Conservation (phyloP, 2,113 vertebrate genomes). For the Scolopax mira region DNA sequence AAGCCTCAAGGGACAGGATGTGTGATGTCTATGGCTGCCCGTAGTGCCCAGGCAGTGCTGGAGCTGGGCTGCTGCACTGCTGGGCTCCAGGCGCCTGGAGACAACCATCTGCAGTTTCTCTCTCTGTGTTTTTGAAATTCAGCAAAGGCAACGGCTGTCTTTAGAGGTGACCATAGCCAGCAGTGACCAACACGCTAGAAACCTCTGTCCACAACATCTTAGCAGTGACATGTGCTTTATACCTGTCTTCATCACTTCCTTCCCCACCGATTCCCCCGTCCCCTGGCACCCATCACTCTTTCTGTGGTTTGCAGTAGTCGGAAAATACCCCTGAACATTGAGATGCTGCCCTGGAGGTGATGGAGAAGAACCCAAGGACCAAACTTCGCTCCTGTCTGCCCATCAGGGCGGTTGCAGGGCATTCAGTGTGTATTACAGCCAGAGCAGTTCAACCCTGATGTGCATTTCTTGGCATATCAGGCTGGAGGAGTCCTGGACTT, state of each 20-base stretch:
- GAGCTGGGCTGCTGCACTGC: not conserved
- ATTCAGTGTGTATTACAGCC: rapidly evolving
- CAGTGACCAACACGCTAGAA: not conserved
- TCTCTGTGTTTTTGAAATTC: not conserved
- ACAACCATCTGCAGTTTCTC: not conserved
- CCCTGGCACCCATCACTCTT: not conserved
- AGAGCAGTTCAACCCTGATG: not conserved
- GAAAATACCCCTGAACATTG: not conserved
- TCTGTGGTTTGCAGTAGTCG: not conserved
- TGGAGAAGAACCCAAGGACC: not conserved
- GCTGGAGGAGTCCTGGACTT: not conserved
- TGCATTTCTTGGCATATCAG: not conserved
- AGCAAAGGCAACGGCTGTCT: not conserved
- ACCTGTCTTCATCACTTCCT: not conserved
- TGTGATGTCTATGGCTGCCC: not conserved
- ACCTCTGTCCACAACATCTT: not conserved
- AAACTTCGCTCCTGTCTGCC: not conserved
- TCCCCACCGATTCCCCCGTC: rapidly evolving
- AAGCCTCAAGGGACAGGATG: not conserved
- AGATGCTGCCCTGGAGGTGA: not conserved
- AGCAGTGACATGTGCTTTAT: rapidly evolving
- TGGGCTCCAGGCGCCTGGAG: not conserved
- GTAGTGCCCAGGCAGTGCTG: rapidly evolving
- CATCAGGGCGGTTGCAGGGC: rapidly evolving
- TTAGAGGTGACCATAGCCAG: not conserved